Conservation (phyloP, 2,113 vertebrate species). For the Gallinago paraguaiae region DNA sequence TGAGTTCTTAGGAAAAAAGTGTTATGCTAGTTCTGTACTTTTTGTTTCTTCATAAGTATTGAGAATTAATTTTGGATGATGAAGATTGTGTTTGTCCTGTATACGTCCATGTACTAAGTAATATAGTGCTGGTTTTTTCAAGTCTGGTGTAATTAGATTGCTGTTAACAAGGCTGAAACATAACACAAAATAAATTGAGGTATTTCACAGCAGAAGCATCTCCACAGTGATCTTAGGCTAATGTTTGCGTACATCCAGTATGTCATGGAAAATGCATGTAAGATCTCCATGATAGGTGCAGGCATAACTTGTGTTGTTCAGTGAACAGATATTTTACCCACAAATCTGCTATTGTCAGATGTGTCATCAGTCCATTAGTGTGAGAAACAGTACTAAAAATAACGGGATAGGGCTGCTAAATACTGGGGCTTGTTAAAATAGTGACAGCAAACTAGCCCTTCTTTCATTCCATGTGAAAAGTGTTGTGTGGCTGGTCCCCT, state of each 20-base stretch:
- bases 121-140: not conserved
- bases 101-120: not conserved
- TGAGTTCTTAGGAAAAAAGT: not conserved
- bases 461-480: not conserved
- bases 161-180: not conserved
- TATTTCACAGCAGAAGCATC: not conserved
- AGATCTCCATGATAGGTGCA: not conserved
- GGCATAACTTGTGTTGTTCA: not conserved
- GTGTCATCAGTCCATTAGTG: conserved; percentile 39
- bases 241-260: not conserved
- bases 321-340: conserved; percentile 19
- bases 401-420: conserved; percentile 46
- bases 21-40: not conserved
- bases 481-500: not conserved
- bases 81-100: not conserved
- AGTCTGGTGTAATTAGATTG: not conserved
- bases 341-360: conserved; percentile 33
- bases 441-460: conserved; percentile 14
- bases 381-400: conserved; percentile 62
- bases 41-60: not conserved
- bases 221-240: not conserved
- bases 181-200: not conserved
- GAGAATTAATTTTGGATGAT: not conserved
- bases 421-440: conserved; percentile 52
- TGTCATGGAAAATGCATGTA: not conserved